Conservation (phyloP, 2,888 invertebrate genomes). For the Corythucha ciliata region DNA sequence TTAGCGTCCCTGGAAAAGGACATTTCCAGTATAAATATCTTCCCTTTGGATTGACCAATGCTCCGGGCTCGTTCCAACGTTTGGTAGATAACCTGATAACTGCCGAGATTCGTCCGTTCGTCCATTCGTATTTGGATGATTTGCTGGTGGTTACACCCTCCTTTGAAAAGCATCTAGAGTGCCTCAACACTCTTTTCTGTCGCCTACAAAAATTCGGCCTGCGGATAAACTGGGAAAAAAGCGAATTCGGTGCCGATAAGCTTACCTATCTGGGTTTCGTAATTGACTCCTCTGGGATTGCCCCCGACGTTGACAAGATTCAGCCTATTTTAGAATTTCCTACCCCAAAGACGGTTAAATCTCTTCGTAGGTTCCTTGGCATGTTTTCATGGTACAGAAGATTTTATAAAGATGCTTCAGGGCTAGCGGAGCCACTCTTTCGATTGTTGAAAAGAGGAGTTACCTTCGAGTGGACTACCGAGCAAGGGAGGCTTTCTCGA, state of each 20-base stretch:
- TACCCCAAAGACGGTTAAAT: conserved; percentile 12
- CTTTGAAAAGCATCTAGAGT: conserved; percentile 8
- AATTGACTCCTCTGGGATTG: conserved; percentile 1
- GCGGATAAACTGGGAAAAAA: conserved; percentile 8
- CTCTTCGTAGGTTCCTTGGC: conserved; percentile 20
- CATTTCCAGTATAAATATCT: conserved; percentile 34
- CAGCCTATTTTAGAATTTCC: conserved; percentile 14
- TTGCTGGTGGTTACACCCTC: conserved; percentile 1
- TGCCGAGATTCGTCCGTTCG: conserved; percentile 1
- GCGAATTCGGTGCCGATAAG: conserved; percentile 5
- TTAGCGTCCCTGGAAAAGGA: conserved; percentile 24
- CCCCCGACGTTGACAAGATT: conserved; percentile 15
- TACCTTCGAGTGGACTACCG: conserved; percentile 16
- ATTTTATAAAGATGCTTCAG: conserved; percentile 33
- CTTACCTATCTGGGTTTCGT: conserved; percentile 18
- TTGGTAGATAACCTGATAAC: conserved; percentile 20
- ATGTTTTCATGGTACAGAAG: conserved; percentile 30
- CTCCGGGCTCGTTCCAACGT: conserved; percentile 21
- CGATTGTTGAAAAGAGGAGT: conserved; percentile 26
- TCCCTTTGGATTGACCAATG: conserved; percentile 29
- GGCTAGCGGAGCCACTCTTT: conserved; percentile 30
- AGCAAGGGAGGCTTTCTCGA: no score
- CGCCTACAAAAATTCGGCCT: conserved; percentile 2
- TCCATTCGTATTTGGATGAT: conserved; percentile 4
- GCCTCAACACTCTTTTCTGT: not conserved